A percentile compares a stretch with the other conserved stretches of the same genome.
Evolutionary conservation across 2,113 vertebrate species (phyloP).

Genomic region (Origma solitaria): DNA sequence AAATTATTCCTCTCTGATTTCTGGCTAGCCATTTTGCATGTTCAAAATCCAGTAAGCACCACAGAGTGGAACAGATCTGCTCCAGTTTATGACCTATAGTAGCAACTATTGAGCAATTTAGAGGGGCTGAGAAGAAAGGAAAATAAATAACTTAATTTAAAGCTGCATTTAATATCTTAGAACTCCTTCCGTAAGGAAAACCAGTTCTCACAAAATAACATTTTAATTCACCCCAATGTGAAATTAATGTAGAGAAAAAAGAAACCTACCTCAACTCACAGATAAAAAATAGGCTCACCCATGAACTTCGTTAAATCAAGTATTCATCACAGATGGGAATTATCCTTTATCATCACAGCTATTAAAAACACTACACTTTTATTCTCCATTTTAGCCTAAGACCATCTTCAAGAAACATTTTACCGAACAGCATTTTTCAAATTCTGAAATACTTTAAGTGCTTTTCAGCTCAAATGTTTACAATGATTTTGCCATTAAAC

Average conservation of each 20-base stretch:
- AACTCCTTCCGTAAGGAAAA: not conserved
- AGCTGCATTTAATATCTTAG: not conserved
- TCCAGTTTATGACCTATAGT: not conserved
- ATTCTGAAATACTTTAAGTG: not conserved
- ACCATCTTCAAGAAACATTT: not conserved
- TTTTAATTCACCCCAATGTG: not conserved
- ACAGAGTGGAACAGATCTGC: not conserved
- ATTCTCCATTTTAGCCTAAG: not conserved
- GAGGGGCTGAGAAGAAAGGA: not conserved
- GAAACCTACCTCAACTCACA: not conserved
- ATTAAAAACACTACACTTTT: not conserved
- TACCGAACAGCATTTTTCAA: not conserved
- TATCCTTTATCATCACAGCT: not conserved
- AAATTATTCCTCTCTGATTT: not conserved
- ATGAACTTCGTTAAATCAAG: not conserved
- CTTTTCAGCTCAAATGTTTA: not conserved
- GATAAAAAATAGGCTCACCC: not conserved
- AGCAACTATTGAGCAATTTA: not conserved
- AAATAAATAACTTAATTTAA: not conserved
- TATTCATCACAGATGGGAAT: not conserved
- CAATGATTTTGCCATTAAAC: not conserved
- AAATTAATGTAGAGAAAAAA: not conserved
- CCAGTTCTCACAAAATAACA: not conserved
- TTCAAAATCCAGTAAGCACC: not conserved
- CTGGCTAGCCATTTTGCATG: not conserved